Evolutionary conservation across 2,888 invertebrate species (phyloP).

Genomic region (Rhamnusium bicolor): DNA sequence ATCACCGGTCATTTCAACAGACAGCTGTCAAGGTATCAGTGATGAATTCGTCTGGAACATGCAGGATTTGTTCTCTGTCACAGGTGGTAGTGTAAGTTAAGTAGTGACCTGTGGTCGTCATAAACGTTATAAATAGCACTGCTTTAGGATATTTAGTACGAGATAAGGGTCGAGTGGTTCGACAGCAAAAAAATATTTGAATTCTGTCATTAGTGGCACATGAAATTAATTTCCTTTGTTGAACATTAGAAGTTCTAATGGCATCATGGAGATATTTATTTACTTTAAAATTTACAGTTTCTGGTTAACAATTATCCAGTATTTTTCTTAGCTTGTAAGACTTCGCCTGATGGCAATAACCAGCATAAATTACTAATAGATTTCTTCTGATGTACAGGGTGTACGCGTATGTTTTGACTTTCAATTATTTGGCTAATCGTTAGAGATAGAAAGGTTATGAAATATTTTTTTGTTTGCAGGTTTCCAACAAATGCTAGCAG

Average conservation of each 20-base stretch:
- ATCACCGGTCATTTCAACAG: constrained; percentile 41
- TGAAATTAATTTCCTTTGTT: not conserved
- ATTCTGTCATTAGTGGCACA: not conserved
- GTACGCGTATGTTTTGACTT: too few relatives aligned
- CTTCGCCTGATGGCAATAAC: too few relatives aligned
- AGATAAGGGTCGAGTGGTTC: not conserved
- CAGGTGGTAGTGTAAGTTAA: constrained; percentile 18
- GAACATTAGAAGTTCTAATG: not conserved
- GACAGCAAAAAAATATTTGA: not conserved
- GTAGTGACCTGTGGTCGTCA: constrained; percentile 5
- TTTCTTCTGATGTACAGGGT: too few relatives aligned
- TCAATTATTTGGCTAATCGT: too few relatives aligned
- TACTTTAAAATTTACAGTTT: too few relatives aligned
- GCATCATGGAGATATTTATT: not conserved
- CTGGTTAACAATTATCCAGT: too few relatives aligned
- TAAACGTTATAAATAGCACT: constrained; percentile 8
- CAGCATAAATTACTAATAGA: too few relatives aligned
- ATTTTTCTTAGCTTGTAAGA: too few relatives aligned
- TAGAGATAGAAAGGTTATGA: too few relatives aligned
- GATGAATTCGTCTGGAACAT: constrained; percentile 42
- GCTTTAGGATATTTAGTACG: not conserved
- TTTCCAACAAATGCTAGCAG: too few relatives aligned
- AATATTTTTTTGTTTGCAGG: too few relatives aligned
- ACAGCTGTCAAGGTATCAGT: constrained; percentile 45
- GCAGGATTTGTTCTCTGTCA: constrained; percentile 27